These are phyloP conservation scores for Gymnogyps californianus DNA, from an alignment of 2,113 vertebrate species.

Conservation along the genomic window DNA sequence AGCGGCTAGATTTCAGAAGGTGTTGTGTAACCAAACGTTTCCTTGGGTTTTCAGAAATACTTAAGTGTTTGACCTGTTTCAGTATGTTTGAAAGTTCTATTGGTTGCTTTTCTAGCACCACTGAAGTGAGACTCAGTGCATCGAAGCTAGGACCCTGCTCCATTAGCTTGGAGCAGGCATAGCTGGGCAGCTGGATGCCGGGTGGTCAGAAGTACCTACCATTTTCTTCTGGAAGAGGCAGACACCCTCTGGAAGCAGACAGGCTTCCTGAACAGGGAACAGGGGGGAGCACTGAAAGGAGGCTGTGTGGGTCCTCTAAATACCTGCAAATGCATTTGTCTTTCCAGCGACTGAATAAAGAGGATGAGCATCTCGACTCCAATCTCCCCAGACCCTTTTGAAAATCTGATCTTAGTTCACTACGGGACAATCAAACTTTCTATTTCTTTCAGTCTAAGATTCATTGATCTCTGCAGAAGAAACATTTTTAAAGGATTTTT, in stretches of 20 bases:
- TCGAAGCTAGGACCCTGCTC: fast-evolving
- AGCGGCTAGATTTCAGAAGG: not conserved
- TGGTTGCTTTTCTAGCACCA: not conserved
- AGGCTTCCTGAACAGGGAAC: not conserved
- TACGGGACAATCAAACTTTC: not conserved
- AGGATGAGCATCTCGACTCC: not conserved
- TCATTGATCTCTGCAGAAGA: not conserved
- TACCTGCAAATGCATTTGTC: not conserved
- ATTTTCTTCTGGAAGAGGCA: not conserved
- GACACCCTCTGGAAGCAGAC: not conserved
- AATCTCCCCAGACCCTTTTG: not conserved
- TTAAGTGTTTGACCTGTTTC: not conserved
- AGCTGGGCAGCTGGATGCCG: fast-evolving
- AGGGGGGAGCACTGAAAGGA: not conserved
- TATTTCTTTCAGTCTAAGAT: not conserved
- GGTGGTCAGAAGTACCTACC: not conserved
- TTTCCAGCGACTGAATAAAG: not conserved
- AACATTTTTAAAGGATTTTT: not conserved
- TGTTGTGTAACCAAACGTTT: not conserved
- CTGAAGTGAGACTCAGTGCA: not conserved
- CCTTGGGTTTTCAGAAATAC: not conserved
- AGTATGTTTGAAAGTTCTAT: not conserved
- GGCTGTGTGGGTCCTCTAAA: not conserved
- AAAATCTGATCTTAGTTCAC: not conserved
- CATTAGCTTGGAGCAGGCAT: not conserved